Evolutionary conservation across 2,888 invertebrate genomes (phyloP), one percentile per base, ranked within the genome.

Genomic region (Conops quadrifasciatus): DNA sequence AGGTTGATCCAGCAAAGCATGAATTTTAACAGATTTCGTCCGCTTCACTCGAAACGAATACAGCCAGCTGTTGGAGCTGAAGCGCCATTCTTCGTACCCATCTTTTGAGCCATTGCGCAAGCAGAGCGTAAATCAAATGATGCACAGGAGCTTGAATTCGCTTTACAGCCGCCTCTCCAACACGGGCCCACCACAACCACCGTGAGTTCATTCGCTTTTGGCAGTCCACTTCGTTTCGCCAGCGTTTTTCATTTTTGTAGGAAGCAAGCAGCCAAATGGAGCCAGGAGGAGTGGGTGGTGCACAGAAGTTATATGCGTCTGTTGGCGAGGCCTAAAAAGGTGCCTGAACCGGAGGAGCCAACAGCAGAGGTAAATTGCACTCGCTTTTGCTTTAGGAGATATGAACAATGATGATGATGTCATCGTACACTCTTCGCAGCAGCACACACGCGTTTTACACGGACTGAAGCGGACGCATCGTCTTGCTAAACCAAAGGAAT

Each of bases 81-180:
- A 73, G 53, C n/a, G 9, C 13, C 26, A 47, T 24, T 5, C 45
- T 5, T 60, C 60, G 15, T 72, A n/a, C 43, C 21, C 28, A 1
- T n/a, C 2, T 1, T 72, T 72, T 21, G 30, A 43, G 19, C 19
- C 58, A 1, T 2, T 7, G 2, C 70, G 72, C 7, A 72, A 72
- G 30, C 21, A n/a, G 9, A 65, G 21, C 11, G 67, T 79, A 2
- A 78, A 78, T 72, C 69, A 72, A 0, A 68, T 75, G 45, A 70
- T 79, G 1, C 74, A 73, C 2, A 76, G 75, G 26, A 79, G 78
- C 63, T 68, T 79, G 67, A 67, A 76, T 15, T 79, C 80, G 0
- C 9, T 79, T 51, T 80, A 80, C 51, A 77, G 78, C 36, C 76
- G 78, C 4, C 72, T 80, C 9, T 75, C 75, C 19, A 78, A 79